Evolutionary conservation across 2,113 vertebrate genomes (phyloP).

Genomic region (Chloroceryle aenea): DNA sequence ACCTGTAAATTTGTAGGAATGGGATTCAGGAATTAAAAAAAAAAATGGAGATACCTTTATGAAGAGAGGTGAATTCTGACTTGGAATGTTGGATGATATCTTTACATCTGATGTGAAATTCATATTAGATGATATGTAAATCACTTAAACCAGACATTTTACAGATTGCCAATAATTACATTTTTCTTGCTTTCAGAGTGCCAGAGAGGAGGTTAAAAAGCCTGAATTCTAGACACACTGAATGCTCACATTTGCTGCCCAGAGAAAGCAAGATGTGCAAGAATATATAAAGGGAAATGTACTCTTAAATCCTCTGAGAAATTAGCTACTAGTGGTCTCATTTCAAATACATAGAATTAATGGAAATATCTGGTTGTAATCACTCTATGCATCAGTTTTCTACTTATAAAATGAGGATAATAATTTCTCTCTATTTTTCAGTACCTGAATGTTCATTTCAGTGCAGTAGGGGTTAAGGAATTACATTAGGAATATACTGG

Average conservation of each 20-base stretch:
- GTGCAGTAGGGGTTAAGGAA: not conserved
- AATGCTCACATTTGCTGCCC: not conserved
- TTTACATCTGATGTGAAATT: not conserved
- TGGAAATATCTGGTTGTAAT: not conserved
- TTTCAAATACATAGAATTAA: not conserved
- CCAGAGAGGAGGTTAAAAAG: not conserved
- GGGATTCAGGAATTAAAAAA: not conserved
- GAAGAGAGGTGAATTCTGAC: not conserved
- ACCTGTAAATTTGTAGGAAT: not conserved
- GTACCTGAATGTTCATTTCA: not conserved
- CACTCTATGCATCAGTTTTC: not conserved
- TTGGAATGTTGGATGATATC: not conserved
- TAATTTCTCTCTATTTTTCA: not conserved
- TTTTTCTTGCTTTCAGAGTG: not conserved
- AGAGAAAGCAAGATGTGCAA: not conserved
- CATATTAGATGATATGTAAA: not conserved
- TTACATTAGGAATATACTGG: not conserved
- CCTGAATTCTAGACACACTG: not conserved
- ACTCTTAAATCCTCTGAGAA: not conserved
- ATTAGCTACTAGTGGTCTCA: not conserved
- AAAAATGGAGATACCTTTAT: not conserved
- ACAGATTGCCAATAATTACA: not conserved
- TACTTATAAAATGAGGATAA: not conserved
- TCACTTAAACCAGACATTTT: not conserved
- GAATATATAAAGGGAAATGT: not conserved